Base-by-base conservation (phyloP, 2,797 vertebrate genomes). In the Anas georgica region DNA sequence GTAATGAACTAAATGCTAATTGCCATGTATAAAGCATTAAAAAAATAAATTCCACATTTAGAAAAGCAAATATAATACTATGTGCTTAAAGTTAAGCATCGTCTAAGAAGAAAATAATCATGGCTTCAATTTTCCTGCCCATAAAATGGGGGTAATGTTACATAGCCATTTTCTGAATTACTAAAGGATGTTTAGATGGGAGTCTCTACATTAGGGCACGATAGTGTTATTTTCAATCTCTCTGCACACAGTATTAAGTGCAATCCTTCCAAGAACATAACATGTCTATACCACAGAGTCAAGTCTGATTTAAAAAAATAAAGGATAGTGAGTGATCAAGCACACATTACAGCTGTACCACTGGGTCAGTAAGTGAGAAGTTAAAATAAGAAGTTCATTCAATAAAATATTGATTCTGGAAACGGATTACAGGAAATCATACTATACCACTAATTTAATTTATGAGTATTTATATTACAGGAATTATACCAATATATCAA, bases 331-430 rank as follows among this genome's bases (percentile, higher is more conserved):
- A 90, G 75, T 82, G 87, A 95, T 95, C 92, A 94, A 88, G 93
- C 76, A 93, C 83, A 95, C 35, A 17, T 90, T 83, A 91, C 87
- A 95, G 87, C 89, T 93, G 82, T 69, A 35, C 85, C 85, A 90
- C 91, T 91, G 85, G 87, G 91, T 95, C 93, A 95, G 92, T 94
- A 96, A 94, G 89, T 93, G 94, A 96, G 94, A 96, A 96, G 91
- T 95, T 95, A 95, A 95, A 97, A 95, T 92, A 95, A 94, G 90
- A 91, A 94, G 84, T 95, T 95, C 87, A 94, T 95, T 96, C 94
- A 95, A 88, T 96, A 95, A 94, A 95, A 95, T 95, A 95, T 94
- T 95, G 95, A 95, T 95, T 95, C 94, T 96, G 94, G 94, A 96
- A 97, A 94, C 59, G 92, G 95, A 96, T 96, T 96, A 95, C 94